Base-by-base conservation (phyloP, 53 echinoderm and acorn worm genomes). In the Holothuria leucospilota region DNA sequence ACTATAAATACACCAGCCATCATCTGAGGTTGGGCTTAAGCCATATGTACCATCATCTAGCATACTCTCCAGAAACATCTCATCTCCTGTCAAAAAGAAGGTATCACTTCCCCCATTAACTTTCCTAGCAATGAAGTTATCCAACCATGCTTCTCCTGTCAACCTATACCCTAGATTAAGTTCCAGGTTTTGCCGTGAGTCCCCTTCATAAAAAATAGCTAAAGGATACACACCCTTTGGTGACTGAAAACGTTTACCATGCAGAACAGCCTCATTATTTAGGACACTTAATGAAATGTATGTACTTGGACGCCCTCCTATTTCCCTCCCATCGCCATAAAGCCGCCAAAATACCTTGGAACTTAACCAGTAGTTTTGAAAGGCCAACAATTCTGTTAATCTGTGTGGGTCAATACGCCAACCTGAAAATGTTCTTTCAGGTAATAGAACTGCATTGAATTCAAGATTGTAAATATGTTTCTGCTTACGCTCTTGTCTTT, bases 1-100 rank as follows among this genome's bases (percentile, higher is more conserved):
- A 16, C 40, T 70, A 70, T 70, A 70, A 16, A 70, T n/a, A 40
- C 71, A 70, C 71, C 71, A 70, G 40, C 25, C 71, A 70, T 42
- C 5, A 25, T 34, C 40, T n/a, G 71, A 70, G 71, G 2, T 70
- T 70, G 71, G 71, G 26, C n/a, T 25, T 70, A 70, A 25, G 26
- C 26, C 25, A 70, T 40, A n/a, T 20, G 30, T 40, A n/a, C 71
- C 71, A 77, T 77, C 51, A 70, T 70, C 71, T 20, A 70, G 26
- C 30, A 70, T 12, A 38, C 40, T 70, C 26, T 70, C 71, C 18
- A 70, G 26, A 70, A 70, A 70, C 71, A 70, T 70, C 40, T 70
- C 71, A 70, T 70, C 71, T 20, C 26, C 71, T 25, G 71, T 40
- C 26, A 70, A 25, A 70, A n/a, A n/a, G n/a, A 70, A 70, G 28